Conservation (phyloP, 2,113 vertebrate species). For the Daboia siamensis region DNA sequence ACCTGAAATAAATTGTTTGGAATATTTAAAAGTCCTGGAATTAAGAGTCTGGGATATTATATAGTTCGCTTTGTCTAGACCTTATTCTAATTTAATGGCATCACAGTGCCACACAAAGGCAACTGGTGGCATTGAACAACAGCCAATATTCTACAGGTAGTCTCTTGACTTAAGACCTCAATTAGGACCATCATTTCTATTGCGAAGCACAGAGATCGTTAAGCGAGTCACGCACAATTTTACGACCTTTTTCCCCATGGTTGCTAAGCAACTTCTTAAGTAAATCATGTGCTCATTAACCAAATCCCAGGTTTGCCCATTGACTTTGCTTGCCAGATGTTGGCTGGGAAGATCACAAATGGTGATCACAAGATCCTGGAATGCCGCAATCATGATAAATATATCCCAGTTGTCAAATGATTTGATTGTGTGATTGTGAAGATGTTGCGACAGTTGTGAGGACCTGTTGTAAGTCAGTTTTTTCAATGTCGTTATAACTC, state of each 20-base stretch:
- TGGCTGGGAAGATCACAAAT: not conserved
- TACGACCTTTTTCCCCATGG: not conserved
- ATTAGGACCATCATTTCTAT: not conserved
- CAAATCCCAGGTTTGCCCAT: not conserved
- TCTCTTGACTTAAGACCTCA: not conserved
- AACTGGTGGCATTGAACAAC: not conserved
- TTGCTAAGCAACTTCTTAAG: not conserved
- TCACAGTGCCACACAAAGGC: conserved; percentile 5
- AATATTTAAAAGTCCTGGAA: not conserved
- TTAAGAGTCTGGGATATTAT: not conserved
- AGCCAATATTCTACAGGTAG: not conserved
- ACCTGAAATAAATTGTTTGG: not conserved
- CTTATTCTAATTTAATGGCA: not conserved
- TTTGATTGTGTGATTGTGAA: not conserved
- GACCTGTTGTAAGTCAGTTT: not conserved
- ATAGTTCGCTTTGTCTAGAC: not conserved
- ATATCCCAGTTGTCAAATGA: not conserved
- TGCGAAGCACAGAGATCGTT: not conserved
- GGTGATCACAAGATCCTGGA: not conserved
- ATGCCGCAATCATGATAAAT: not conserved
- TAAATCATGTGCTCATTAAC: not conserved
- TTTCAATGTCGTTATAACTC: not conserved
- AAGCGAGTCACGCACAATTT: not conserved
- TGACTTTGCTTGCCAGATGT: not conserved
- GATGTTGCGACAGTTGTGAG: not conserved